Conservation (phyloP, 2,113 vertebrate species). For the Canis aureus region DNA sequence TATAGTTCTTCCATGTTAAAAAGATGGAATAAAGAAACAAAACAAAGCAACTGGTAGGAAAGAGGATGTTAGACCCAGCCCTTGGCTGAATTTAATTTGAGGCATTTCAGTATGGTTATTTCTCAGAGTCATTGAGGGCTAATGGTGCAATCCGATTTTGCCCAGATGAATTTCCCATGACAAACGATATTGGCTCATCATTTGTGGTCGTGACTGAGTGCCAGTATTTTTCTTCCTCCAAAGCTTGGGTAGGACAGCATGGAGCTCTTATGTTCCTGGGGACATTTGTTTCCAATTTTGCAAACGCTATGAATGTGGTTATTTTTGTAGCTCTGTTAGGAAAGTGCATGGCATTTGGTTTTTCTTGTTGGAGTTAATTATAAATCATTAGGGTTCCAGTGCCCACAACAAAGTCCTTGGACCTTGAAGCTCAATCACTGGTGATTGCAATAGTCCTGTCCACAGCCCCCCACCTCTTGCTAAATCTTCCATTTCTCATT, state of each 20-base stretch:
- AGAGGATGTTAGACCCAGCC: slow-evolving; percentile 59
- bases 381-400: slow-evolving; percentile 88
- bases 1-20: neutral
- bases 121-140: slow-evolving; percentile 86
- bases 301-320: slow-evolving; percentile 90
- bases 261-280: slow-evolving; percentile 89
- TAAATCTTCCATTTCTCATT: slow-evolving; percentile 87
- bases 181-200: slow-evolving; percentile 92
- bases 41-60: slow-evolving; percentile 76
- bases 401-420: slow-evolving; percentile 92
- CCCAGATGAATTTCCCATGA: slow-evolving; percentile 95
- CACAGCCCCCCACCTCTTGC: slow-evolving; percentile 83
- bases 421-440: slow-evolving; percentile 89
- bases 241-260: slow-evolving; percentile 88
- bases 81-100: slow-evolving; percentile 87
- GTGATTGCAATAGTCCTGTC: slow-evolving; percentile 87
- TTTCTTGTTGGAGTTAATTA: slow-evolving; percentile 93
- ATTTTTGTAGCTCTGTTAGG: slow-evolving; percentile 92
- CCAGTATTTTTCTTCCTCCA: slow-evolving; percentile 88
- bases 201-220: slow-evolving; percentile 89
- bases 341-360: slow-evolving; percentile 94
- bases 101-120: slow-evolving; percentile 83
- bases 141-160: slow-evolving; percentile 90
- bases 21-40: slow-evolving; percentile 71
- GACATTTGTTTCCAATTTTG: slow-evolving; percentile 96